phyloP scores from a whole-genome alignment of 2,888 invertebrate genomes.

The Argyresthia goedartella region DNA sequence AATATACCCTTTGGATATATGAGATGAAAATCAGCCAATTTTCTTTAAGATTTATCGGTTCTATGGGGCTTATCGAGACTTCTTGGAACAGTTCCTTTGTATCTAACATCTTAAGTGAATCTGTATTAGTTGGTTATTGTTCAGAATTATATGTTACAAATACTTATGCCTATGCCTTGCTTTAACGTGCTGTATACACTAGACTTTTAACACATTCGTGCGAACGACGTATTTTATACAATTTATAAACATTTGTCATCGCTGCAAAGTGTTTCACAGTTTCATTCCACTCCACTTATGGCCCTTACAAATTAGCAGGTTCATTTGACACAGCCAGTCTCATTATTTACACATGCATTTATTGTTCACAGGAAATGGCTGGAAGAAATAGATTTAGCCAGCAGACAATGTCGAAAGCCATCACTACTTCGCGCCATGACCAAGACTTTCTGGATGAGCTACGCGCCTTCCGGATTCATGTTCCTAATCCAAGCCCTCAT shows the following conservation, averaged over 20 bases:
- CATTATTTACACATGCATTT: not conserved
- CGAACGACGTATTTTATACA: slow-evolving; percentile 1
- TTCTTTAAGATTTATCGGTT: too few relatives aligned
- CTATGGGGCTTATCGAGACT: too few relatives aligned
- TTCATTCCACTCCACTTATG: not conserved
- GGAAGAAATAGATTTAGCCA: slow-evolving; percentile 71
- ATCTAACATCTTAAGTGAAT: too few relatives aligned
- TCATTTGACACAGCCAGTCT: not conserved
- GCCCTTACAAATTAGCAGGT: not conserved
- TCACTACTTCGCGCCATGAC: slow-evolving; percentile 75
- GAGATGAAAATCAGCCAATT: too few relatives aligned
- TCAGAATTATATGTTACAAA: too few relatives aligned
- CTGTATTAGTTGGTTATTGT: too few relatives aligned
- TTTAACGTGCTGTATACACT: too few relatives aligned
- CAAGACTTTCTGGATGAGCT: slow-evolving; percentile 77
- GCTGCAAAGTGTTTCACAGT: not conserved
- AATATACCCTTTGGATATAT: too few relatives aligned
- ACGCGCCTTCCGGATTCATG: slow-evolving; percentile 74
- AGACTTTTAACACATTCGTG: not conserved
- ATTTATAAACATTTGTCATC: not conserved
- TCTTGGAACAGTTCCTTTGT: too few relatives aligned
- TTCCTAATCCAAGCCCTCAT: slow-evolving; percentile 69
- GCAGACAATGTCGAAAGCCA: slow-evolving; percentile 69
- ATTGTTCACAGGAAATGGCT: slow-evolving; percentile 75
- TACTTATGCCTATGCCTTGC: too few relatives aligned